Conservation (phyloP, 2,888 invertebrate genomes). For the Cryptocheilus praepositus region DNA sequence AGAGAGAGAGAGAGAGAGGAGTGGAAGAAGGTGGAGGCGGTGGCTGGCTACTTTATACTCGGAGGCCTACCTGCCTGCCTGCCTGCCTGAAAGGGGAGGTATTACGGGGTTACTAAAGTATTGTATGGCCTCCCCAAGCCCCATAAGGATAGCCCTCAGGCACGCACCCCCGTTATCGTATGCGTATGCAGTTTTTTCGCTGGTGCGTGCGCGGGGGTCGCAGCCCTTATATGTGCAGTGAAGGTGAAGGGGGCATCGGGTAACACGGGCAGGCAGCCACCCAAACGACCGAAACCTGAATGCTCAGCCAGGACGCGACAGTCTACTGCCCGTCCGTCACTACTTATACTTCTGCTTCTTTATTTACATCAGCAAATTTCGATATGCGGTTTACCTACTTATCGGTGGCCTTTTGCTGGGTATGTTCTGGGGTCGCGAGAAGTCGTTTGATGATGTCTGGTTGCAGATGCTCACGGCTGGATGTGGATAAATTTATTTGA, state of each 20-base stretch:
- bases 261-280: conserved; percentile 62
- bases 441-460: too few relatives aligned
- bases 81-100: conserved; percentile 61
- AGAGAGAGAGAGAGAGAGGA: not conserved
- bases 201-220: conserved; percentile 61
- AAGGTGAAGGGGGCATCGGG: conserved; percentile 74
- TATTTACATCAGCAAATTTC: too few relatives aligned
- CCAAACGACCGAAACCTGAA: conserved; percentile 52
- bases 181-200: conserved; percentile 71
- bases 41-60: conserved; percentile 56
- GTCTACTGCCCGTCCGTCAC: too few relatives aligned
- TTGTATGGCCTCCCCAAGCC: conserved; percentile 73
- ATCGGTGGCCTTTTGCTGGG: not conserved
- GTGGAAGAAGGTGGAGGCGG: conserved; percentile 9
- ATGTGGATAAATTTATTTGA: too few relatives aligned
- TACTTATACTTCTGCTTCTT: too few relatives aligned
- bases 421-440: not conserved
- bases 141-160: conserved; percentile 72
- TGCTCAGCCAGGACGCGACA: conserved; percentile 37
- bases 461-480: too few relatives aligned
- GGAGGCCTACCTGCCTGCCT: conserved; percentile 44
- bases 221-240: conserved; percentile 69
- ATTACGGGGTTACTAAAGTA: conserved; percentile 73
- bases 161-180: conserved; percentile 68
- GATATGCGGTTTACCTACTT: not conserved